These are phyloP conservation scores for Hippocampus abdominalis DNA, from an alignment of 2,113 vertebrate genomes.

Conservation along the genomic window DNA sequence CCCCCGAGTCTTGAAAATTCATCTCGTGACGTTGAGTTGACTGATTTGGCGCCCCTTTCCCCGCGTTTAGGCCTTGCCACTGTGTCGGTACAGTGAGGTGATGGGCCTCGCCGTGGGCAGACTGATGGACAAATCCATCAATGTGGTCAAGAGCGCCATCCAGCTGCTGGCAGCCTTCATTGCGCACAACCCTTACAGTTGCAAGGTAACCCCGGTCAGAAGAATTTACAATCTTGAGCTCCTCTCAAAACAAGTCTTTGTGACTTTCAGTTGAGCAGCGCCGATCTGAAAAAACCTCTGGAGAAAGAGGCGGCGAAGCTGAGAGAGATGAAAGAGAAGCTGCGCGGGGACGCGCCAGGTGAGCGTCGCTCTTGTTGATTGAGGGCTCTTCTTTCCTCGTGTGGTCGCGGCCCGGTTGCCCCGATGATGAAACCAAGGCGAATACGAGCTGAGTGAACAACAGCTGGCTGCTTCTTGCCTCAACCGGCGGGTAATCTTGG, in stretches of 20 bases:
- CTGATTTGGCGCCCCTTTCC: background rate
- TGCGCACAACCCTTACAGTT: slow-evolving; percentile 94
- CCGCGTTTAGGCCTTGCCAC: slow-evolving; percentile 79
- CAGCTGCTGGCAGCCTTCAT: slow-evolving; percentile 89
- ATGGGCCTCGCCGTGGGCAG: slow-evolving; percentile 85
- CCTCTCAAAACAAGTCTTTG: slow-evolving; percentile 10
- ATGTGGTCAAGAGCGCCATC: slow-evolving; percentile 91
- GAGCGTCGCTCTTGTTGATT: background rate
- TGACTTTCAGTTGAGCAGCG: slow-evolving; percentile 78
- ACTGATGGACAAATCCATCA: slow-evolving; percentile 87
- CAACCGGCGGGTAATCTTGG: slow-evolving; percentile 70
- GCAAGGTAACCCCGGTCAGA: slow-evolving; percentile 78
- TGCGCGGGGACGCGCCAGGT: slow-evolving; percentile 57
- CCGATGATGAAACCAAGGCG: slow-evolving; percentile 74
- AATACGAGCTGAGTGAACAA: slow-evolving; percentile 62
- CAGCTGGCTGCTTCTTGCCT: slow-evolving; percentile 40
- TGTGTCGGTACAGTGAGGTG: slow-evolving; percentile 84
- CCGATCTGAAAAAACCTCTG: slow-evolving; percentile 80
- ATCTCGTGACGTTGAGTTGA: background rate
- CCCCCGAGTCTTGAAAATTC: background rate
- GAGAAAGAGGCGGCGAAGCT: slow-evolving; percentile 85
- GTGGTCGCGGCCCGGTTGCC: slow-evolving; percentile 16
- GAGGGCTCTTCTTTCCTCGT: background rate
- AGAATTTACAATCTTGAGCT: background rate
- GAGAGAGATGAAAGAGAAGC: slow-evolving; percentile 74